phyloP scores from a whole-genome alignment of 2,888 invertebrate genomes.

The Drosophila dives region DNA sequence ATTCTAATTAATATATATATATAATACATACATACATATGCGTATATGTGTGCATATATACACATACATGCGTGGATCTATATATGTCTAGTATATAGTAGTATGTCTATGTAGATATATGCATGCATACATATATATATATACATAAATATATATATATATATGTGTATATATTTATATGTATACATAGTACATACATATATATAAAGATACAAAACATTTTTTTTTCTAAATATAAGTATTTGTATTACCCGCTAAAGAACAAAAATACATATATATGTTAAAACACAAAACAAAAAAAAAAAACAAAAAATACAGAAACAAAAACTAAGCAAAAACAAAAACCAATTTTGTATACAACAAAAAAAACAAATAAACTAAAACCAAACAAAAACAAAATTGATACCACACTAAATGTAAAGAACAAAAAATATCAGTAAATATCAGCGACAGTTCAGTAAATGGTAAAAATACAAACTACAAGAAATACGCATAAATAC shows the following conservation, averaged over 20 bases:
- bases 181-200: conserved; percentile 40
- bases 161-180: conserved; percentile 43
- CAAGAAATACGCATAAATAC: conserved; percentile 47
- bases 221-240: conserved; percentile 72
- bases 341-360: conserved; percentile 67
- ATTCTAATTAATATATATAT: conserved; percentile 56
- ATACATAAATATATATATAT: conserved; percentile 32
- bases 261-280: conserved; percentile 45
- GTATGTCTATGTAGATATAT: conserved; percentile 25
- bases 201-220: conserved; percentile 44
- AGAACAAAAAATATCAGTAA: conserved; percentile 69
- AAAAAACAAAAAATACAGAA: conserved; percentile 33
- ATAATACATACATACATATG: conserved; percentile 28
- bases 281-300: conserved; percentile 34
- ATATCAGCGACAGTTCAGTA: conserved; percentile 67
- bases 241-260: conserved; percentile 75
- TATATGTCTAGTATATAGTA: conserved; percentile 7
- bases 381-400: conserved; percentile 35
- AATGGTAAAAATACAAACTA: conserved; percentile 45
- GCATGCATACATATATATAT: conserved; percentile 26
- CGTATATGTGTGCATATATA: conserved; percentile 13
- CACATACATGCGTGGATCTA: background rate
- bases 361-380: conserved; percentile 23
- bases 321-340: conserved; percentile 48
- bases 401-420: conserved; percentile 54